phyloP scores from a whole-genome alignment of 2,113 vertebrate species.

The Dunckerocampus dactyliophorus region DNA sequence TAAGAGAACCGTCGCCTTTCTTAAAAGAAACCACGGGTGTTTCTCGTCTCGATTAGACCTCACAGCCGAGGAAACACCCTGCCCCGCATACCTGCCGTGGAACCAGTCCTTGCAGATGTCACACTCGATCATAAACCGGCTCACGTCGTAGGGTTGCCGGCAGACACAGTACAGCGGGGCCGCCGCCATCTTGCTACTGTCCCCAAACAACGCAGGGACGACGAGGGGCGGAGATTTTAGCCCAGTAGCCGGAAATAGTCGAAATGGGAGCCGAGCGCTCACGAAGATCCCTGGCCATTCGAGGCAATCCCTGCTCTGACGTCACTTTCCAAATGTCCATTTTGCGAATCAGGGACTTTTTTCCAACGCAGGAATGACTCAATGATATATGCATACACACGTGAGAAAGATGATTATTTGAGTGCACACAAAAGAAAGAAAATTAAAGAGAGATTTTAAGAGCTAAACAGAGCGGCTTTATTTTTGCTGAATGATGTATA shows the following conservation, averaged over 20 bases:
- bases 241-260: slow-evolving; percentile 49
- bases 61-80: background rate
- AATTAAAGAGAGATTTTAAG: too few relatives aligned
- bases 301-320: slow-evolving; percentile 49
- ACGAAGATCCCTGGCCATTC: slow-evolving; percentile 28
- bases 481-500: background rate
- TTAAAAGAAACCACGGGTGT: slow-evolving; percentile 12
- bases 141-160: slow-evolving; percentile 96
- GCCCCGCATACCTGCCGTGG: slow-evolving; percentile 85
- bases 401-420: too few relatives aligned
- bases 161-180: slow-evolving; percentile 94
- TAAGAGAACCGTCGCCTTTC: slow-evolving; percentile 50
- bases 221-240: slow-evolving; percentile 62
- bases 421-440: background rate
- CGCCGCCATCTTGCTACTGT: slow-evolving; percentile 84
- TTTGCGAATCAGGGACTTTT: slow-evolving; percentile 45
- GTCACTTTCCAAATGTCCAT: slow-evolving; percentile 45
- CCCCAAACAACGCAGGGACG: slow-evolving; percentile 77
- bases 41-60: background rate
- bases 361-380: slow-evolving; percentile 33
- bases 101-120: slow-evolving; percentile 98
- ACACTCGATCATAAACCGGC: slow-evolving; percentile 98
- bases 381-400: background rate
- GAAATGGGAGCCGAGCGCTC: slow-evolving; percentile 37
- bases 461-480: background rate